Conservation (phyloP, 2,797 vertebrate genomes). For the Bufotes viridis region DNA sequence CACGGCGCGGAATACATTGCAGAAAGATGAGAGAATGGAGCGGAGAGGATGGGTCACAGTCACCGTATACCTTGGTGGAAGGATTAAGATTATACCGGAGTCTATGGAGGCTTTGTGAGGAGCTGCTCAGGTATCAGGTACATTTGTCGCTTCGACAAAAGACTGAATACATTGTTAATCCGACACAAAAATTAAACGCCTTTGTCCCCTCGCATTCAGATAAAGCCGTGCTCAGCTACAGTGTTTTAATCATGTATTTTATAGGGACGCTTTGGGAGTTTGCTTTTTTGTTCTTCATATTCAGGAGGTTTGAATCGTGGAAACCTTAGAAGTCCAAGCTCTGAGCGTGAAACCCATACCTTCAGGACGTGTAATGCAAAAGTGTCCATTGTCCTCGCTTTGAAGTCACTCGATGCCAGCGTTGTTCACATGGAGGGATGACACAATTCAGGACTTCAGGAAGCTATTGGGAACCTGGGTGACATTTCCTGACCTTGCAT, state of each 20-base stretch:
- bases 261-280: slow-evolving; percentile 52
- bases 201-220: slow-evolving; percentile 41
- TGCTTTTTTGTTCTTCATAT: slow-evolving; percentile 50
- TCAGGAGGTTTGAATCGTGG: slow-evolving; percentile 43
- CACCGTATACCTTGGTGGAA: slow-evolving; percentile 12
- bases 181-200: slow-evolving; percentile 44
- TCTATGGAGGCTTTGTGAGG: slow-evolving; percentile 33
- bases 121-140: slow-evolving; percentile 38
- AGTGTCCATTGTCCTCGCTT: slow-evolving; percentile 42
- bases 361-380: slow-evolving; percentile 57
- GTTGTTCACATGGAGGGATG: slow-evolving; percentile 48
- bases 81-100: slow-evolving; percentile 41
- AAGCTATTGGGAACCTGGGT: slow-evolving; percentile 57
- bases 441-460: slow-evolving; percentile 48
- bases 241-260: slow-evolving; percentile 50
- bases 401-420: slow-evolving; percentile 31
- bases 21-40: neutral
- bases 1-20: neutral
- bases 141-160: slow-evolving; percentile 2
- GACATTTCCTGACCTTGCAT: slow-evolving; percentile 58
- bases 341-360: slow-evolving; percentile 45
- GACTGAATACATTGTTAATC: slow-evolving; percentile 33
- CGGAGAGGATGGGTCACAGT: slow-evolving; percentile 12
- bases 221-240: slow-evolving; percentile 37
- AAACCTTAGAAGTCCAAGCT: slow-evolving; percentile 48